Evolutionary conservation across 2,113 vertebrate genomes (phyloP).

Genomic region (Macquaria ambigua): DNA sequence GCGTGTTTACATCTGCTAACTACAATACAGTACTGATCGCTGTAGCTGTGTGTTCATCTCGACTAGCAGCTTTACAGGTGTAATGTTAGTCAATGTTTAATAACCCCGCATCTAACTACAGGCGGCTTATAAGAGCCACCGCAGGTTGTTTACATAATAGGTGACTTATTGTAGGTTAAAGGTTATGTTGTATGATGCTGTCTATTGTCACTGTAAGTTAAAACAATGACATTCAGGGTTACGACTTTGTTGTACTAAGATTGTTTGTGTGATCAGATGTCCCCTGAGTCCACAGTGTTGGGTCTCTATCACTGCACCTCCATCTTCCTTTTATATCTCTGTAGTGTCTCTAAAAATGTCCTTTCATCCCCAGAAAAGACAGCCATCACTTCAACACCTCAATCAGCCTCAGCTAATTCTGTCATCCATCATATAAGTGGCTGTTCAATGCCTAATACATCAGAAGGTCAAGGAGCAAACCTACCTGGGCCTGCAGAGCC

Average conservation of each 20-base stretch:
- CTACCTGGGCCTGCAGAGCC: slow-evolving; percentile 83
- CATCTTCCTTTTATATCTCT: neutral
- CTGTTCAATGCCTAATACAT: slow-evolving; percentile 93
- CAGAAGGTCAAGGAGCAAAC: slow-evolving; percentile 88
- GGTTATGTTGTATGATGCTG: neutral
- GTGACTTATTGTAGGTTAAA: slow-evolving; percentile 21
- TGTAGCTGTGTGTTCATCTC: slow-evolving; percentile 7
- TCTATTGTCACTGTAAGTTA: neutral
- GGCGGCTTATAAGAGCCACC: neutral
- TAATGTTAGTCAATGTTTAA: slow-evolving; percentile 6
- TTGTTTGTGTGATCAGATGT: neutral
- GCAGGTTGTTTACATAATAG: neutral
- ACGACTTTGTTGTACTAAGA: neutral
- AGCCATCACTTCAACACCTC: neutral
- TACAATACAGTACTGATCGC: neutral
- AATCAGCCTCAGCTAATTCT: slow-evolving; percentile 33
- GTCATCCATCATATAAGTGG: slow-evolving; percentile 42
- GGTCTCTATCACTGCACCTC: neutral
- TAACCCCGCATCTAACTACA: neutral
- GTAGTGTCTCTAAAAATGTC: neutral
- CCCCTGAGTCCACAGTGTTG: too few relatives aligned
- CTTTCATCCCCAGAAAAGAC: slow-evolving; percentile 20
- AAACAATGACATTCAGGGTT: neutral
- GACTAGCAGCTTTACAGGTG: slow-evolving; percentile 34
- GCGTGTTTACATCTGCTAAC: slow-evolving; percentile 52